Evolutionary conservation across 2,888 invertebrate species (phyloP).

Genomic region (Stictocephala bisonia): DNA sequence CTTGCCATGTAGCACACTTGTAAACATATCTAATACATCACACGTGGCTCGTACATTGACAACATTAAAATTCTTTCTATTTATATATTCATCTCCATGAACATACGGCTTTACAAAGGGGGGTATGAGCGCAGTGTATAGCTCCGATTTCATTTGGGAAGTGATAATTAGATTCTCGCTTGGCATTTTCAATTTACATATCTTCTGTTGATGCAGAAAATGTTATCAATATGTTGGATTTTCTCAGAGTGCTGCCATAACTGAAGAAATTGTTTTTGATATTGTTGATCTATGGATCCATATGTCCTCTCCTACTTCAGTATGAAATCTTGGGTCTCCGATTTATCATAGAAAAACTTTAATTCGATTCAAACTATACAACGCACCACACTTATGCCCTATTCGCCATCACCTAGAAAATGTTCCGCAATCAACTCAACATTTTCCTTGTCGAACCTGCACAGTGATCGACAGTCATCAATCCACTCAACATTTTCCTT

Average conservation of each 20-base stretch:
- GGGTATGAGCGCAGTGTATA: constrained; percentile 29
- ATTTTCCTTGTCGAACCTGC: constrained; percentile 20
- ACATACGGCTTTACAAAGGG: constrained; percentile 18
- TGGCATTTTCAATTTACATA: constrained; percentile 19
- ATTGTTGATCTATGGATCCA: constrained; percentile 29
- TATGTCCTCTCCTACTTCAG: constrained; percentile 34
- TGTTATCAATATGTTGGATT: neutral
- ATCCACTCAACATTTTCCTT: too few relatives aligned
- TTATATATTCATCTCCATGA: constrained; percentile 42
- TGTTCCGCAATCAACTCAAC: constrained; percentile 30
- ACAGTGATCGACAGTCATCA: constrained; percentile 18
- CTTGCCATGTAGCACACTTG: neutral
- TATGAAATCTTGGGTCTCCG: constrained; percentile 41
- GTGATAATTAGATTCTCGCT: constrained; percentile 13
- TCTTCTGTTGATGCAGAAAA: neutral
- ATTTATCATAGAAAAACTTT: constrained; percentile 39
- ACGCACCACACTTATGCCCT: constrained; percentile 26
- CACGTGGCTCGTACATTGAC: constrained; percentile 7
- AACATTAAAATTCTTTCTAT: constrained; percentile 7
- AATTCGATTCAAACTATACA: constrained; percentile 10
- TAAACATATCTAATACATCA: constrained; percentile 6
- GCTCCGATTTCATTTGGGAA: constrained; percentile 38
- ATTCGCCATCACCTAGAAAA: constrained; percentile 16
- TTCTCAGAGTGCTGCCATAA: constrained; percentile 6
- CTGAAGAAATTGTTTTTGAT: constrained; percentile 7